These are phyloP conservation scores for Epistrophe grossulariae DNA, from an alignment of 2,888 invertebrate species.

Conservation along the genomic window DNA sequence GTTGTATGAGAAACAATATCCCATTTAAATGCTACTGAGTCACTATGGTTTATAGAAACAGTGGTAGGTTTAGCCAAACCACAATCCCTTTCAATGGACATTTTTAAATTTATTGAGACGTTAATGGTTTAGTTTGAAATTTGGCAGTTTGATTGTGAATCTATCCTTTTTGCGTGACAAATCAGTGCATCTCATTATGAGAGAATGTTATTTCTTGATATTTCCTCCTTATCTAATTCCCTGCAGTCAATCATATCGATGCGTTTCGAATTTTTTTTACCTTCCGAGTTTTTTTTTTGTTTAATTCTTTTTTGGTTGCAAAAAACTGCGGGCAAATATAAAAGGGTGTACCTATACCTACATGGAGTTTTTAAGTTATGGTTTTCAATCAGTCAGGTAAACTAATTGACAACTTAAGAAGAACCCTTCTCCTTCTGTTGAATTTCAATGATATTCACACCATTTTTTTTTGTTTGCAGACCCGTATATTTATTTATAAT, in stretches of 20 bases:
- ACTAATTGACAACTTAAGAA: conserved; percentile 21
- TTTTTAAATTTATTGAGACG: conserved; percentile 28
- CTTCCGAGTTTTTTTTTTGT: background rate
- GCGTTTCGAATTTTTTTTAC: conserved; percentile 13
- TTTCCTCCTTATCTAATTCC: background rate
- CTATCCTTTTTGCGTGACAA: conserved; percentile 36
- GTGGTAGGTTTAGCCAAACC: too few relatives aligned
- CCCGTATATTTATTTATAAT: conserved; percentile 10
- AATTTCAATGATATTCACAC: conserved; percentile 4
- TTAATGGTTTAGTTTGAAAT: conserved; percentile 20
- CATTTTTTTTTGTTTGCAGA: conserved; percentile 19
- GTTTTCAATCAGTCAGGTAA: conserved; percentile 40
- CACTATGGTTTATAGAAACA: background rate
- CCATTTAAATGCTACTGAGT: background rate
- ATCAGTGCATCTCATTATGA: conserved; percentile 39
- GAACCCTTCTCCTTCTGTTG: background rate
- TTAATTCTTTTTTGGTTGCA: background rate
- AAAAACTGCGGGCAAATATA: conserved; percentile 24
- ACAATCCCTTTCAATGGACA: conserved; percentile 20
- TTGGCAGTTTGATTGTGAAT: background rate
- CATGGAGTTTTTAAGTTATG: background rate
- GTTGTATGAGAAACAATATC: background rate
- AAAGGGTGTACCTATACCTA: background rate
- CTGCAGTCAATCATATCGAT: conserved; percentile 7
- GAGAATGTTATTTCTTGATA: background rate